A percentile compares a stretch with the other conserved stretches of the same genome.
Conservation (phyloP, 2,113 vertebrate genomes). For the Cinclus mexicanus region DNA sequence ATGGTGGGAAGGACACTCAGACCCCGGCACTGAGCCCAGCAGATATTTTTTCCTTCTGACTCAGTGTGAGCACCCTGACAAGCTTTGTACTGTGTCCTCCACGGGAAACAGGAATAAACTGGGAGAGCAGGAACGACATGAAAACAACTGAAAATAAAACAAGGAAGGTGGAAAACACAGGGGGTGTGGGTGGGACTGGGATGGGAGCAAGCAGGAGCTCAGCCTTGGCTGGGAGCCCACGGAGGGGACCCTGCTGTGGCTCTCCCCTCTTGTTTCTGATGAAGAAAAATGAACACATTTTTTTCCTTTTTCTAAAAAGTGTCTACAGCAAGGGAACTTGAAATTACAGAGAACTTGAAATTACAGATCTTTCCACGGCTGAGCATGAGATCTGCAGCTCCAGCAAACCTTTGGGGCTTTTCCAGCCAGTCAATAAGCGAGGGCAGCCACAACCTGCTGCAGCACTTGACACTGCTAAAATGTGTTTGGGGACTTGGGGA, state of each 20-base stretch:
- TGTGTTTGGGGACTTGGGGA: not conserved
- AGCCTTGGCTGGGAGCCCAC: not conserved
- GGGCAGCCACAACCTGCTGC: not conserved
- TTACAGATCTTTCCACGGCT: not conserved
- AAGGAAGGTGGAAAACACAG: not conserved
- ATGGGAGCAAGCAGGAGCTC: rapidly evolving
- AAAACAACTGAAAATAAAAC: not conserved
- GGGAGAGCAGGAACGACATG: not conserved
- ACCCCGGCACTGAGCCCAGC: rapidly evolving
- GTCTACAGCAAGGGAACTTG: not conserved
- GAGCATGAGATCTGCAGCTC: not conserved
- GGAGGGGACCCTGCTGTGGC: not conserved
- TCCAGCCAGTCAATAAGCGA: not conserved
- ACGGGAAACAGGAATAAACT: not conserved
- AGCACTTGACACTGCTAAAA: not conserved
- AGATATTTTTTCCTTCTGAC: not conserved
- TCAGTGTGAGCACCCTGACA: not conserved
- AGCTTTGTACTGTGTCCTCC: not conserved
- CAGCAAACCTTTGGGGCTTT: not conserved
- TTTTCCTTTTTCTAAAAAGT: not conserved
- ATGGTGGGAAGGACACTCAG: not conserved
- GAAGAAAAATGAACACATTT: not conserved
- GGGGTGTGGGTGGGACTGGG: not conserved
- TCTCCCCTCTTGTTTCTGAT: not conserved
- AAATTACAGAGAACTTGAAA: not conserved